These are phyloP conservation scores for Acanthopleura granulata DNA, from an alignment of 2,888 invertebrate genomes.

Conservation along the genomic window DNA sequence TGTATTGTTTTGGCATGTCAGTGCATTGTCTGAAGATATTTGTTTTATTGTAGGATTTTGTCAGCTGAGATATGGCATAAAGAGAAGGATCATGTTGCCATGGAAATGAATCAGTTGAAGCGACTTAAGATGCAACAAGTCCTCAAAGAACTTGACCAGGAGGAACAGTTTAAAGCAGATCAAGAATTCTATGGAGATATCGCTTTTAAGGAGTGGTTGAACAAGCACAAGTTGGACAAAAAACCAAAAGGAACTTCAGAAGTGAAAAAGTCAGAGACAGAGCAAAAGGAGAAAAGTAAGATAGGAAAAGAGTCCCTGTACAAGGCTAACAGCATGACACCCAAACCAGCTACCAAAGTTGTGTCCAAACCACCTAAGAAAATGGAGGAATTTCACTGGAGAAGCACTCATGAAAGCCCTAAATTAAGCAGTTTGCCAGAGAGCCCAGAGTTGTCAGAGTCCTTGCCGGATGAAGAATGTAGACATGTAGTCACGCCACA, in stretches of 20 bases:
- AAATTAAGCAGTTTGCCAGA: neutral
- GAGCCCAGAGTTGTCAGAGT: neutral
- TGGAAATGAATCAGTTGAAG: slow-evolving; percentile 62
- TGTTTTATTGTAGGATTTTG: slow-evolving; percentile 53
- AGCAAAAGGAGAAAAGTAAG: slow-evolving; percentile 27
- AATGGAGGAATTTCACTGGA: neutral
- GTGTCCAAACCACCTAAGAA: slow-evolving; percentile 15
- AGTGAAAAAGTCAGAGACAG: neutral
- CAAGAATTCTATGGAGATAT: slow-evolving; percentile 61
- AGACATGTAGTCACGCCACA: neutral
- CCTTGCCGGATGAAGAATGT: too few species aligned
- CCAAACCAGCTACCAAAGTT: slow-evolving; percentile 20
- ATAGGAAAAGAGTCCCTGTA: slow-evolving; percentile 30
- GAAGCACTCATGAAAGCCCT: too few species aligned
- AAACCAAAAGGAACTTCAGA: slow-evolving; percentile 31
- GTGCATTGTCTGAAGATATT: too few species aligned
- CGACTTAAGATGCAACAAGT: slow-evolving; percentile 65
- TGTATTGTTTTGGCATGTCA: too few species aligned
- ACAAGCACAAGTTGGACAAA: slow-evolving; percentile 27
- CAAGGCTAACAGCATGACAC: slow-evolving; percentile 43
- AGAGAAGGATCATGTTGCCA: slow-evolving; percentile 63
- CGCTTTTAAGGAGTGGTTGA: slow-evolving; percentile 60
- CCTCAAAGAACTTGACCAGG: slow-evolving; percentile 60
- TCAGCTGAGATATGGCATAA: slow-evolving; percentile 68
- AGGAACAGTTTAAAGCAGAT: slow-evolving; percentile 55